Base-by-base conservation (phyloP, 1,140 invertebrate species). In the Trachymyrmex septentrionalis region DNA sequence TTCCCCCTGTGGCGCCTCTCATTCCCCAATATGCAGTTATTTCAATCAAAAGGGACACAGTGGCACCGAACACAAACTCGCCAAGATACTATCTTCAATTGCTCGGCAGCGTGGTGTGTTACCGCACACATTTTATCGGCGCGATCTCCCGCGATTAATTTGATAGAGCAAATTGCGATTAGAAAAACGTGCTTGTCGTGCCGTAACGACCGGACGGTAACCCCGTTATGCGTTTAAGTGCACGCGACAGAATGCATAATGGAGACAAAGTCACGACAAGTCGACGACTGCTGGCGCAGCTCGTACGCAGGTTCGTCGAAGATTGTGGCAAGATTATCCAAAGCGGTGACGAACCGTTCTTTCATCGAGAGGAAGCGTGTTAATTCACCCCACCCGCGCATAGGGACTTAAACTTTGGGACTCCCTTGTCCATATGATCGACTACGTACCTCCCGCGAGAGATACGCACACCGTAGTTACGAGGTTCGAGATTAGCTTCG, bases 211-310 rank as follows among this genome's bases (percentile, higher is more conserved):
- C 61, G 50, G 21, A 55, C 66, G 27, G 53, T 12, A 85, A 24
- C 38, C 53, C 71, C 55, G 38, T 50, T 59, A 67, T n/a, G 86
- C 71, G 50, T 64, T 82, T 89, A 89, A 76, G 24, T 44, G 57
- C 82, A 88, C 84, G 88, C 88, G 71, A 88, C 82, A 75, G 63
- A 76, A 88, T 85, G 80, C 38, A 72, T 67, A 73, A 84, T 87
- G 69, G 48, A 21, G 64, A 71, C 38, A 48, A 30, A 61, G n/a
- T 27, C 3, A 82, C 69, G 87, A 88, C 80, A 89, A 86, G 71
- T 7, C 67, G 55, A 82, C 34, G 27, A 64, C n/a, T n/a, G 57
- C 21, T 16, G 7, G 14, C 16, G 12, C n/a, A n/a, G 27, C 34
- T 63, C 30, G 61, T 53, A 55, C 61, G 48, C 4, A 61, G 69